Conservation (phyloP, 2,797 vertebrate species). For the Gymnothorax reevesii region DNA sequence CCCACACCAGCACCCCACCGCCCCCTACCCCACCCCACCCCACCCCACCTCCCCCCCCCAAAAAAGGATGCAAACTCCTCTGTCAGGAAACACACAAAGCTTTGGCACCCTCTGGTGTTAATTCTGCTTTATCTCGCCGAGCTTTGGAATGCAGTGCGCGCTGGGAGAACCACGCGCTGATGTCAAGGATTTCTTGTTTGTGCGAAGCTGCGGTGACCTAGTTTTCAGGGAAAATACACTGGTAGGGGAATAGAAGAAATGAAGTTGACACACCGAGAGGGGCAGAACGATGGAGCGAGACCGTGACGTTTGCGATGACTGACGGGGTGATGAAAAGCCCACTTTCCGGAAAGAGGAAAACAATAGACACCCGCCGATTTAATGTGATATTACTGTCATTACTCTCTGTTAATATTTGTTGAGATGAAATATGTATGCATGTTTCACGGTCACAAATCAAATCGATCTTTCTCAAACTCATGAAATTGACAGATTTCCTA, state of each 20-base stretch:
- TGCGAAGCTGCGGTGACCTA: slow-evolving; percentile 29
- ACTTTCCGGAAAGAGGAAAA: slow-evolving; percentile 13
- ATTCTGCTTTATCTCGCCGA: slow-evolving; percentile 48
- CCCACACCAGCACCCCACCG: neutral
- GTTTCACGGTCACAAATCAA: neutral
- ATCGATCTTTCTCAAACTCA: neutral
- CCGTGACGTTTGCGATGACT: slow-evolving; percentile 20
- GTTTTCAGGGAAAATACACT: slow-evolving; percentile 29
- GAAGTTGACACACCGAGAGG: slow-evolving; percentile 22
- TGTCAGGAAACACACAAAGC: slow-evolving; percentile 71
- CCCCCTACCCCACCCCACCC: neutral
- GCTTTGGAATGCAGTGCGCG: neutral
- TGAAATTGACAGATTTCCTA: neutral
- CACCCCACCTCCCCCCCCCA: slow-evolving; percentile 22
- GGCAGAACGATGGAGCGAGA: slow-evolving; percentile 20
- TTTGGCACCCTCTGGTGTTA: slow-evolving; percentile 86
- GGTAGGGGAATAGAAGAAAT: slow-evolving; percentile 16
- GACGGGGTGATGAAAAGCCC: neutral
- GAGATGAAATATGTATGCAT: neutral
- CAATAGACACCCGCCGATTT: neutral
- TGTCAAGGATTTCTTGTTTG: slow-evolving; percentile 23
- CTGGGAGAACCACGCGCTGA: neutral
- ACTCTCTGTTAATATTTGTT: neutral
- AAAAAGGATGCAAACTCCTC: slow-evolving; percentile 42
- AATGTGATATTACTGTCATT: slow-evolving; percentile 17